phyloP scores from a whole-genome alignment of 2,797 vertebrate genomes.

The Danio jaintianensis region DNA sequence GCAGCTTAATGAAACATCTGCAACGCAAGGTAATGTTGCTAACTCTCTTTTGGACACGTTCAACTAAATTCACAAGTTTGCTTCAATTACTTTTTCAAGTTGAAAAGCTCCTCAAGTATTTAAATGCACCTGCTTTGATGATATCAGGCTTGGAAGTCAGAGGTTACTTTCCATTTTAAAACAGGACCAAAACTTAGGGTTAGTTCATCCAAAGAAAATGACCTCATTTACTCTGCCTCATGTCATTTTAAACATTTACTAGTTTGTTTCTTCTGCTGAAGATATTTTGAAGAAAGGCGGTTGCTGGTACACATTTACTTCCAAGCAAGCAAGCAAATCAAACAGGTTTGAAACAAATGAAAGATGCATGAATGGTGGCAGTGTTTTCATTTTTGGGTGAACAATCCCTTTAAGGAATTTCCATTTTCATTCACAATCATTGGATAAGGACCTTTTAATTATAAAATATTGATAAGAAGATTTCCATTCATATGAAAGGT shows the following conservation, averaged over 20 bases:
- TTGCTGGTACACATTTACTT: no score
- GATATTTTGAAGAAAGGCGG: no score
- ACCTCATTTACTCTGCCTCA: no score
- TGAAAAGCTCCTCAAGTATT: conserved; percentile 8
- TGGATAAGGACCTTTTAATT: neutral
- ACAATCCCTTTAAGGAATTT: no score
- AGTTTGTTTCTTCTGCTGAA: no score
- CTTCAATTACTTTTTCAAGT: conserved; percentile 18
- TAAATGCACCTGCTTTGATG: conserved; percentile 24
- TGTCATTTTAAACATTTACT: no score
- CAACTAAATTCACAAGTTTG: conserved; percentile 27
- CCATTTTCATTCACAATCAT: no score
- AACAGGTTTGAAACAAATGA: no score
- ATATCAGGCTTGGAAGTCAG: neutral
- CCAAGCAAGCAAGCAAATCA: no score
- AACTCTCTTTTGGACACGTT: conserved; percentile 16
- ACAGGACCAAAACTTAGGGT: neutral
- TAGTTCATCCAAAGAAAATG: no score
- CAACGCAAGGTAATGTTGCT: conserved; percentile 11
- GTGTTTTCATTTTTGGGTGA: no score
- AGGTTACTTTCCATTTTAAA: conserved; percentile 4
- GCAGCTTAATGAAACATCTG: conserved; percentile 52
- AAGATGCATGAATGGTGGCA: no score
- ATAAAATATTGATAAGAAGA: neutral
- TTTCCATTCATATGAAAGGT: neutral